phyloP scores from a whole-genome alignment of 2,888 invertebrate species.

The Fissipunctia ypsillon region DNA sequence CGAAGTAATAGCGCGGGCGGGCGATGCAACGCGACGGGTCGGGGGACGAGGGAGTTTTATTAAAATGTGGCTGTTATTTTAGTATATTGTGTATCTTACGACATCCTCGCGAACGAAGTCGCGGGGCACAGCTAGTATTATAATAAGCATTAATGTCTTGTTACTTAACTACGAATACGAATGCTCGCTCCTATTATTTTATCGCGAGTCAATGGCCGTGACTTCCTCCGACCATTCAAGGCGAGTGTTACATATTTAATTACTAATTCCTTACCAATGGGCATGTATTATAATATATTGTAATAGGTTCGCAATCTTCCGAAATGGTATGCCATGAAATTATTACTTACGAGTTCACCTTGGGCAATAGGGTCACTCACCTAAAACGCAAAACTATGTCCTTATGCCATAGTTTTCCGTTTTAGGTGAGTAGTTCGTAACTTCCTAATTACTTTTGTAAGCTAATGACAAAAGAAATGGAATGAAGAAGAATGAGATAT shows the following conservation, averaged over 20 bases:
- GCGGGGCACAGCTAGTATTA: too few relatives aligned
- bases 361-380: constrained; percentile 15
- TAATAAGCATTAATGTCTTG: constrained; percentile 14
- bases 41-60: too few relatives aligned
- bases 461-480: not conserved
- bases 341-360: constrained; percentile 14
- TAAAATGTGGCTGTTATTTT: too few relatives aligned
- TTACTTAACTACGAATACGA: constrained; percentile 19
- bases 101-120: too few relatives aligned
- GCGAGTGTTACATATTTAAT: constrained; percentile 65
- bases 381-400: too few relatives aligned
- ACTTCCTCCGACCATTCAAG: constrained; percentile 73
- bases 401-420: not conserved
- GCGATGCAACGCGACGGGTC: too few relatives aligned
- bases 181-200: constrained; percentile 59
- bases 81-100: too few relatives aligned
- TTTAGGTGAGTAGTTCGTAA: not conserved
- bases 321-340: constrained; percentile 10
- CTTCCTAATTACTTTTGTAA: not conserved
- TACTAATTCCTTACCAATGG: constrained; percentile 46
- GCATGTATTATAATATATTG: constrained; percentile 21
- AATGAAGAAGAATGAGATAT: not conserved
- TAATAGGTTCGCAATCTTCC: constrained; percentile 22
- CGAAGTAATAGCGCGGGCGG: too few relatives aligned
- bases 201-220: constrained; percentile 76